These are phyloP conservation scores for Drosophila sp. DNA, from an alignment of 1,140 invertebrate genomes.

Conservation along the genomic window DNA sequence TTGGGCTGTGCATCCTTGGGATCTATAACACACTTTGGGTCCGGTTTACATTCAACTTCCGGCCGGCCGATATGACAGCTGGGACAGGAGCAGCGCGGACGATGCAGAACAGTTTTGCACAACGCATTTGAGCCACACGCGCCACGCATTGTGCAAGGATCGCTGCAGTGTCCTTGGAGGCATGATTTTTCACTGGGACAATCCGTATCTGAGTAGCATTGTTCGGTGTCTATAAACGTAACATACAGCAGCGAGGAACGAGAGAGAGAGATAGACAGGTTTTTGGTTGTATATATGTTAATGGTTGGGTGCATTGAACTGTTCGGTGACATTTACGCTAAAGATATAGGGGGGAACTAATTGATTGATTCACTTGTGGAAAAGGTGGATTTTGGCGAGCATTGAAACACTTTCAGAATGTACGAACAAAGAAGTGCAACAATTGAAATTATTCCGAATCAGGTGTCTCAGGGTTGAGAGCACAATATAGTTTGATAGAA, in stretches of 20 bases:
- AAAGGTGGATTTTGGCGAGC: slow-evolving; percentile 20
- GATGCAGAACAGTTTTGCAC: slow-evolving; percentile 92
- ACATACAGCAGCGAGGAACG: slow-evolving; percentile 67
- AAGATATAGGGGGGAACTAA: slow-evolving; percentile 39
- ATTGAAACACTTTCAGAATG: slow-evolving; percentile 15
- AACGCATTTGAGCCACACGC: slow-evolving; percentile 95
- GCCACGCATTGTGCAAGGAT: slow-evolving; percentile 93
- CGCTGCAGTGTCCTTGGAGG: slow-evolving; percentile 92
- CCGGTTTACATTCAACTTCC: slow-evolving; percentile 89
- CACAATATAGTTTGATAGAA: slow-evolving; percentile 42
- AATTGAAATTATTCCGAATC: slow-evolving; percentile 43
- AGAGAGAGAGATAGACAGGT: slow-evolving; percentile 80
- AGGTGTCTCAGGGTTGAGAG: slow-evolving; percentile 27
- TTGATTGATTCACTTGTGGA: slow-evolving; percentile 20
- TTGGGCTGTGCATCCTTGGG: slow-evolving; percentile 84
- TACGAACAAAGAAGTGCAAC: slow-evolving; percentile 46
- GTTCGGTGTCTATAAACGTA: slow-evolving; percentile 87
- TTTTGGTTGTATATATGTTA: slow-evolving; percentile 78
- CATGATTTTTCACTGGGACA: slow-evolving; percentile 96
- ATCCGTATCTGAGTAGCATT: slow-evolving; percentile 94
- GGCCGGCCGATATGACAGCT: slow-evolving; percentile 93
- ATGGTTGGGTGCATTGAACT: slow-evolving; percentile 75
- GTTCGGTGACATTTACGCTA: slow-evolving; percentile 57
- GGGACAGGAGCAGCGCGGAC: slow-evolving; percentile 92
- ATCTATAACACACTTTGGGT: slow-evolving; percentile 88